These are phyloP conservation scores for Eubucco bourcierii DNA, from an alignment of 2,113 vertebrate species.

Conservation along the genomic window DNA sequence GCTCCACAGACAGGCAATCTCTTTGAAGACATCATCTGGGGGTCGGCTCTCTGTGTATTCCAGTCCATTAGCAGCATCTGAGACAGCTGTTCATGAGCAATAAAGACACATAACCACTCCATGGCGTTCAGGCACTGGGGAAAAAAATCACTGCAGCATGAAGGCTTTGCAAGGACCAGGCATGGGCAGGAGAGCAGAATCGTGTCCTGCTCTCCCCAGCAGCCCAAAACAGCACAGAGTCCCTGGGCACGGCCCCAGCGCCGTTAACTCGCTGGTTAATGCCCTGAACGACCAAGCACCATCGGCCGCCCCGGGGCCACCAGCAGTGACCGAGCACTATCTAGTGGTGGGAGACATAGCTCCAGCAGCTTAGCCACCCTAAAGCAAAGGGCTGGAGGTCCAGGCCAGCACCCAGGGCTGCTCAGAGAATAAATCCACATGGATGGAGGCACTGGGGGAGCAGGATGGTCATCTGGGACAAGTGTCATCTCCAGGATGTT, in stretches of 20 bases:
- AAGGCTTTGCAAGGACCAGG: neutral
- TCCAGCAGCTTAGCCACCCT: neutral
- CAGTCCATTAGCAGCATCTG: neutral
- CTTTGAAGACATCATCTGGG: neutral
- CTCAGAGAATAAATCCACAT: neutral
- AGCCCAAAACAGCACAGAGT: rapidly evolving
- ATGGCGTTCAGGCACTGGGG: neutral
- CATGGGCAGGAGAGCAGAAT: neutral
- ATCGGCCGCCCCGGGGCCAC: neutral
- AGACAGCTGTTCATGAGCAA: neutral
- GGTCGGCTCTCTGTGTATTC: neutral
- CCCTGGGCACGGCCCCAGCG: neutral
- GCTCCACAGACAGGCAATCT: neutral
- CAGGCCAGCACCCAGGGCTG: neutral
- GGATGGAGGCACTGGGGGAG: rapidly evolving
- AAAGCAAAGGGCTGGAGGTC: neutral
- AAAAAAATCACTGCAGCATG: neutral
- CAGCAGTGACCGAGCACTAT: neutral
- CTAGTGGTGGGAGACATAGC: neutral
- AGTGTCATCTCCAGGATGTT: rapidly evolving
- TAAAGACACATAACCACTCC: neutral
- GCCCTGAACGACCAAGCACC: too few species aligned
- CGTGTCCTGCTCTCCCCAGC: neutral
- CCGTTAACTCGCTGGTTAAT: neutral
- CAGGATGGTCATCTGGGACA: neutral